Conservation (phyloP, 2,888 invertebrate genomes). For the Drosophila histrio region DNA sequence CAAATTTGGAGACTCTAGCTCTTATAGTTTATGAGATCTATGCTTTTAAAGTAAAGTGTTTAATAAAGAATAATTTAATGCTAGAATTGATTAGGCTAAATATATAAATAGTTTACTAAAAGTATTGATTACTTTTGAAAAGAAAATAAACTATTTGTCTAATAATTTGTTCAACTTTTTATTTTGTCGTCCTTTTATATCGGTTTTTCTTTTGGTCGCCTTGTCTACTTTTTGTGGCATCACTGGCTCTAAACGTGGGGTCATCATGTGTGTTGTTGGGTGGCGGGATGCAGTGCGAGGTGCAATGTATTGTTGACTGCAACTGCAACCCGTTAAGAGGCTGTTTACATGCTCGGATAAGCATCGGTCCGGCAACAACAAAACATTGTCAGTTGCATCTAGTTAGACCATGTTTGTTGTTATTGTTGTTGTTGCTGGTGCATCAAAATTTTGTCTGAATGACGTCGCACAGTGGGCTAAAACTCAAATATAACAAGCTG, state of each 20-base stretch:
- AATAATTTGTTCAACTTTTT: too few species aligned
- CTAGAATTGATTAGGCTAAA: too few species aligned
- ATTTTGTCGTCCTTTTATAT: too few species aligned
- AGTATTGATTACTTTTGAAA: too few species aligned
- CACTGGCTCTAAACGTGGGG: slow-evolving; percentile 1
- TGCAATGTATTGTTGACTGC: slow-evolving; percentile 28
- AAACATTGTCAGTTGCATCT: slow-evolving; percentile 50
- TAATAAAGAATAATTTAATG: too few species aligned
- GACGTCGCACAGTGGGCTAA: slow-evolving; percentile 27
- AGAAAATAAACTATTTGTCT: too few species aligned
- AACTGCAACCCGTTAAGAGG: slow-evolving; percentile 40
- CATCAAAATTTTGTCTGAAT: slow-evolving; percentile 20
- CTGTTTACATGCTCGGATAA: slow-evolving; percentile 57
- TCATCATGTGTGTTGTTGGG: slow-evolving; percentile 13
- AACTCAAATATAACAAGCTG: neutral
- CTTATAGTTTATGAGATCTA: too few species aligned
- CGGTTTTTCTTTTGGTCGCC: too few species aligned
- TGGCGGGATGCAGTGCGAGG: neutral
- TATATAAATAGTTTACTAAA: too few species aligned
- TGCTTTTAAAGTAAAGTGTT: too few species aligned
- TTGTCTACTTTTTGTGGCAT: too few species aligned
- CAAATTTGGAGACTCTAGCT: too few species aligned
- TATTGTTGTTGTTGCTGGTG: slow-evolving; percentile 27
- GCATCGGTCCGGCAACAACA: slow-evolving; percentile 39
- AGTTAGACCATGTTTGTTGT: slow-evolving; percentile 18